Base-by-base conservation (phyloP, 1,140 invertebrate species). In the Cyclargus thomasi region DNA sequence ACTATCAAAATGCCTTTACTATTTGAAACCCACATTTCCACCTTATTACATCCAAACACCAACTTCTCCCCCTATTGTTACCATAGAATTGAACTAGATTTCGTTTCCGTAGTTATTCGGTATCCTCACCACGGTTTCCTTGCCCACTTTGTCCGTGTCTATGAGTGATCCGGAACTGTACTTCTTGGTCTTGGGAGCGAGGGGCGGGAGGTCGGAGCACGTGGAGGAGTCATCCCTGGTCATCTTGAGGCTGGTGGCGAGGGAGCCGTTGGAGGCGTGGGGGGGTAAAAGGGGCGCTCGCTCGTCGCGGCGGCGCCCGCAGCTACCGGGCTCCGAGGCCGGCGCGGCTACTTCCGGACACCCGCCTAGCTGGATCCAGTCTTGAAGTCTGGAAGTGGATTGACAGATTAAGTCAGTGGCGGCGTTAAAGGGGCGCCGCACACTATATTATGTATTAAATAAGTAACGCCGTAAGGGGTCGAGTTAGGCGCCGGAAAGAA, bases 321-420 rank as follows among this genome's bases (percentile, higher is more conserved):
- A 86, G 29, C 71, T 80, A 20, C 78, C 76, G 3, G 76, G 74
- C 23, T 87, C 85, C 0, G 77, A 80, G 2, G 76, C 59, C 1
- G 74, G 77, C 0, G 64, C 57, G 7, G 88, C 87, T 16, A 83
- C 57, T 7, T 90, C 87, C n/a, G 84, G 81, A 75, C 85, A 87
- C 7, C 85, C 85, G 11, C 85, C 85, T 70, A 78, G 77, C 68
- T 85, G 78, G n/a, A 90, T 85, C 87, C 87, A 90, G 66, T 85
- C 81, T 73, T 81, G 79, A 72, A 89, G 78, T 69, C 84, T 86
- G 55, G 17, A 65, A 73, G 36, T 8, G 14, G 11, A 47, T 11
- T 2, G 39, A 47, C 1, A 39, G 36, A 5, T 8, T 3, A 3
- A 8, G 29, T 35, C 29, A 35, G 29, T 5, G 29, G 3, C 29